Conservation (phyloP, 2,113 vertebrate species). For the Excalfactoria chinensis region DNA sequence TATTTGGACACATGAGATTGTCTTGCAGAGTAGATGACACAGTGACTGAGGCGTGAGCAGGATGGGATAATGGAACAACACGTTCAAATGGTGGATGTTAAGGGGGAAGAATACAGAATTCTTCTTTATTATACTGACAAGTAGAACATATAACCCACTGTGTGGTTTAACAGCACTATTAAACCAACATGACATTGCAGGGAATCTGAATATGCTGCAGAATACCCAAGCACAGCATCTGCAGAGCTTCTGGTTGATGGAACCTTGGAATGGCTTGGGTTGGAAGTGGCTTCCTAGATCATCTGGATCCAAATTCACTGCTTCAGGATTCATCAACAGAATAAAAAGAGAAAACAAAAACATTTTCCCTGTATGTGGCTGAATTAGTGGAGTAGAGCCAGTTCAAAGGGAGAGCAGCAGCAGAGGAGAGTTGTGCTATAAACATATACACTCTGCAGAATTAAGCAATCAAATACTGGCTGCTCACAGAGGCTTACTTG, state of each 20-base stretch:
- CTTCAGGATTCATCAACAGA: neutral
- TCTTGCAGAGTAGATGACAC: fast-evolving
- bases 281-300: too few species aligned
- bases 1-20: neutral
- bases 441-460: fast-evolving
- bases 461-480: neutral
- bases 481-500: neutral
- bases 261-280: too few species aligned
- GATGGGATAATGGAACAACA: too few species aligned
- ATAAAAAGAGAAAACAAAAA: neutral
- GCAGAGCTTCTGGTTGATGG: neutral
- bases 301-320: too few species aligned
- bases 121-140: neutral
- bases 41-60: neutral
- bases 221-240: neutral
- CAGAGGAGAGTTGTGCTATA: fast-evolving
- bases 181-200: neutral
- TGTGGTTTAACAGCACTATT: neutral
- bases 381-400: neutral
- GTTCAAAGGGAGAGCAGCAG: neutral
- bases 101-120: neutral
- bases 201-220: neutral
- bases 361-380: neutral
- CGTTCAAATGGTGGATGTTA: too few species aligned
- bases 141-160: neutral